A percentile compares a stretch with the other conserved stretches of the same genome.
These are phyloP conservation scores for Bos indicus DNA, from an alignment of 2,113 vertebrate species.

Conservation along the genomic window DNA sequence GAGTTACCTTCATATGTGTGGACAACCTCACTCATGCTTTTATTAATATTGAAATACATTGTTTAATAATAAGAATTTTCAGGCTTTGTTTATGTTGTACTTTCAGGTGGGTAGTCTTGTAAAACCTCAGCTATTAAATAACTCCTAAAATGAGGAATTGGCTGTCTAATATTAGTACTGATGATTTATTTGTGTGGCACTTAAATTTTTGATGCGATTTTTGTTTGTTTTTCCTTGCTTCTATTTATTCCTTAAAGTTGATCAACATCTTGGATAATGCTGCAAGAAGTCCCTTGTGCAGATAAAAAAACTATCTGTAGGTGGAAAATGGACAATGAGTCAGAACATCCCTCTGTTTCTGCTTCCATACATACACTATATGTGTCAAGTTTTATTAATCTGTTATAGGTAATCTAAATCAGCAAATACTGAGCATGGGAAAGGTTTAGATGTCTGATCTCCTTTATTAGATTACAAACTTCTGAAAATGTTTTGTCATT, in stretches of 20 bases:
- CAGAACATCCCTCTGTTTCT: not conserved
- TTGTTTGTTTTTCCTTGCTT: not conserved
- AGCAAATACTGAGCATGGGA: not conserved
- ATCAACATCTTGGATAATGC: not conserved
- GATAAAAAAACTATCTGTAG: not conserved
- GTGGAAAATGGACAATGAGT: not conserved
- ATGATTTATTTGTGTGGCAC: not conserved
- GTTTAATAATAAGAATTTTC: not conserved
- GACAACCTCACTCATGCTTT: not conserved
- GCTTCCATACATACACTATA: not conserved
- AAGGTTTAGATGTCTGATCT: not conserved
- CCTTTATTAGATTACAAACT: not conserved
- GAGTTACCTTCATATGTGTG: not conserved
- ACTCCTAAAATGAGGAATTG: not conserved
- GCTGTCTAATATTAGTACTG: not conserved
- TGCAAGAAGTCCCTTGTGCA: not conserved
- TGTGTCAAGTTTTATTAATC: not conserved
- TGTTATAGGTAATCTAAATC: not conserved
- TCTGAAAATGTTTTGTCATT: conserved; percentile 9
- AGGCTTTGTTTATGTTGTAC: not conserved
- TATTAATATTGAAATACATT: not conserved
- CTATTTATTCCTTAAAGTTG: not conserved
- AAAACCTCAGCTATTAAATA: not conserved
- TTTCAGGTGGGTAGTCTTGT: not conserved
- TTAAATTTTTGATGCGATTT: not conserved